Percentiles rank a stretch among this genome's conserved stretches.
These are phyloP conservation scores for Mimachlamys varia DNA, from an alignment of 2,888 invertebrate genomes.

Conservation along the genomic window DNA sequence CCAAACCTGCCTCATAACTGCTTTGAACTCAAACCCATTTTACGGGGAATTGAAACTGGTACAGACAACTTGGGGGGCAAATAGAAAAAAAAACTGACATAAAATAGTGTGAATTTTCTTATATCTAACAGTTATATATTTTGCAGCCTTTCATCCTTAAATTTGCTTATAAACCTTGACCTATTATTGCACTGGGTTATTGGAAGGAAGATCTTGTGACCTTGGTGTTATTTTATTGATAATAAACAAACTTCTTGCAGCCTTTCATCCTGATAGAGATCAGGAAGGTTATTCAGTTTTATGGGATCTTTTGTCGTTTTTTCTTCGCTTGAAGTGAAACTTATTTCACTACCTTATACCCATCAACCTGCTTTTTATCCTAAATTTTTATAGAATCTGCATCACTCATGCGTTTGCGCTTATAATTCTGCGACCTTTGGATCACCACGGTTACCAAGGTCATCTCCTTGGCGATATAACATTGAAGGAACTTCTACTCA, in stretches of 20 bases:
- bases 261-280: not conserved
- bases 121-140: not conserved
- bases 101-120: not conserved
- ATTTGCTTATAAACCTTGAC: not conserved
- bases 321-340: not conserved
- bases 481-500: not conserved
- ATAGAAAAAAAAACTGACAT: not conserved
- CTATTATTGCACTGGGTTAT: not conserved
- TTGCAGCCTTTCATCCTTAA: not conserved
- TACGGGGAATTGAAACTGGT: not conserved
- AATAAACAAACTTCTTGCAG: not conserved
- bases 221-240: not conserved
- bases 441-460: not conserved
- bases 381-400: too few relatives aligned
- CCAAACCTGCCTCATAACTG: slow-evolving; percentile 12
- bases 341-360: not conserved
- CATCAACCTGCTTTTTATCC: too few relatives aligned
- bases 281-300: too few relatives aligned
- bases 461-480: not conserved
- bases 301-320: not conserved
- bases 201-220: not conserved
- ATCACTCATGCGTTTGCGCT: too few relatives aligned
- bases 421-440: not conserved
- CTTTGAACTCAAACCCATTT: slow-evolving; percentile 5
- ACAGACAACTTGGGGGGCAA: not conserved